Evolutionary conservation across 1,140 invertebrate genomes (phyloP).

Genomic region (Drosophila hydei): DNA sequence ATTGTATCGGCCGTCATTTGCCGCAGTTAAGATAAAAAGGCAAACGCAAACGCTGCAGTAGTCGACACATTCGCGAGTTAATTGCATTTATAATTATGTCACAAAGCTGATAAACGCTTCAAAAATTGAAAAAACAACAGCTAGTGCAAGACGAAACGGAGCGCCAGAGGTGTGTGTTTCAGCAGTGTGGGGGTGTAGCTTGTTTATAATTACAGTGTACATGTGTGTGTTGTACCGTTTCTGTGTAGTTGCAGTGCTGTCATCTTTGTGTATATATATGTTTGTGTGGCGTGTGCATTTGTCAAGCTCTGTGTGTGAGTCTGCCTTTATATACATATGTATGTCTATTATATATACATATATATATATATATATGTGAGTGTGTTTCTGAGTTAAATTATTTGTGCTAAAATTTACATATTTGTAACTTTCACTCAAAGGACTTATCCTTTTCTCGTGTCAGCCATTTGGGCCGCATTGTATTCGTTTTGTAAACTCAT

Average conservation of each 20-base stretch:
- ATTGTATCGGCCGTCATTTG: constrained; percentile 20
- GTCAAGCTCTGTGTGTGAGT: constrained; percentile 14
- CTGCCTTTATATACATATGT: no score
- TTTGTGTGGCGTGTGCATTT: constrained; percentile 38
- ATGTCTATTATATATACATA: no score
- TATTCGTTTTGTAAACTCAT: constrained; percentile 51
- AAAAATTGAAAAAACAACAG: constrained; percentile 21
- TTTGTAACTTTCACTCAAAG: constrained; percentile 26
- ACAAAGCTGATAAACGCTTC: constrained; percentile 50
- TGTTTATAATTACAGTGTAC: constrained; percentile 49
- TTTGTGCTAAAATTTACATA: constrained; percentile 46
- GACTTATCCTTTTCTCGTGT: constrained; percentile 32
- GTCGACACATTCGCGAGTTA: constrained; percentile 40
- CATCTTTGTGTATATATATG: constrained; percentile 21
- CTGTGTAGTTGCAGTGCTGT: constrained; percentile 22
- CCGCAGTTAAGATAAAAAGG: constrained; percentile 49
- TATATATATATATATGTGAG: neutral
- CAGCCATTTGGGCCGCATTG: constrained; percentile 25
- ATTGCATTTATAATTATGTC: constrained; percentile 50
- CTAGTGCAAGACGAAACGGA: constrained; percentile 31
- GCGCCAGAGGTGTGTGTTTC: constrained; percentile 25
- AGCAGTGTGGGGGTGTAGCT: constrained; percentile 40
- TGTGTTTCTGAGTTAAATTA: constrained; percentile 40
- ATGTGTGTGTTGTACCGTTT: constrained; percentile 47
- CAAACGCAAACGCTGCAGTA: constrained; percentile 48